A percentile compares a stretch with the other conserved stretches of the same genome.
Evolutionary conservation across 2,888 invertebrate genomes (phyloP).

Genomic region (Rhamphomyia laevipes): DNA sequence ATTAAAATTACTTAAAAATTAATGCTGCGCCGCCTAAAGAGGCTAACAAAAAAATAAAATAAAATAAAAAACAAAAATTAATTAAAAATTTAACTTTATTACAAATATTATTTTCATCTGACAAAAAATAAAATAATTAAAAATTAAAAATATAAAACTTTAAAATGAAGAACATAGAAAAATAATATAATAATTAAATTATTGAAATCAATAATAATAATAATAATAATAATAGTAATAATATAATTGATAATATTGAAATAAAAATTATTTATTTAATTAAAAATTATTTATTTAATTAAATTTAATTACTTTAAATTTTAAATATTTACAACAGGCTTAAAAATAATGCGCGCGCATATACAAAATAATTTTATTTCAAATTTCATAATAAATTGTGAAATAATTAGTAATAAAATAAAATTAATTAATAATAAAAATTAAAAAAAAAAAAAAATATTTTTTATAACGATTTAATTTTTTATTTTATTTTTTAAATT

Average conservation of each 20-base stretch:
- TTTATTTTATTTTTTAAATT: too few species aligned
- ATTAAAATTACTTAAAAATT: too few species aligned
- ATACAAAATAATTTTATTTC: neutral
- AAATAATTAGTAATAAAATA: neutral
- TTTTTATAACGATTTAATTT: too few species aligned
- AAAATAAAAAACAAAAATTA: too few species aligned
- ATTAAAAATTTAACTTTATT: too few species aligned
- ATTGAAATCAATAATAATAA: neutral
- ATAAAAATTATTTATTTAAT: neutral
- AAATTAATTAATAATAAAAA: neutral
- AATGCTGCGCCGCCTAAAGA: too few species aligned
- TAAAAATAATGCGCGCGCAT: neutral
- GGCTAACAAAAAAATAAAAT: too few species aligned
- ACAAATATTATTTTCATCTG: too few species aligned
- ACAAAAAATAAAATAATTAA: too few species aligned
- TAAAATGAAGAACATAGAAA: neutral
- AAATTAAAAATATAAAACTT: neutral
- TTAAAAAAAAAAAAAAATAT: neutral
- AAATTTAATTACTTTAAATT: neutral
- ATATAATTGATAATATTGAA: neutral
- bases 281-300: neutral
- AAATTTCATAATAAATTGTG: neutral
- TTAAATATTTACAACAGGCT: neutral
- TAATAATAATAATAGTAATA: neutral
- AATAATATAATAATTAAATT: neutral